Base-by-base conservation (phyloP, 2,888 invertebrate genomes). In the Nemotelus pantherinus region DNA sequence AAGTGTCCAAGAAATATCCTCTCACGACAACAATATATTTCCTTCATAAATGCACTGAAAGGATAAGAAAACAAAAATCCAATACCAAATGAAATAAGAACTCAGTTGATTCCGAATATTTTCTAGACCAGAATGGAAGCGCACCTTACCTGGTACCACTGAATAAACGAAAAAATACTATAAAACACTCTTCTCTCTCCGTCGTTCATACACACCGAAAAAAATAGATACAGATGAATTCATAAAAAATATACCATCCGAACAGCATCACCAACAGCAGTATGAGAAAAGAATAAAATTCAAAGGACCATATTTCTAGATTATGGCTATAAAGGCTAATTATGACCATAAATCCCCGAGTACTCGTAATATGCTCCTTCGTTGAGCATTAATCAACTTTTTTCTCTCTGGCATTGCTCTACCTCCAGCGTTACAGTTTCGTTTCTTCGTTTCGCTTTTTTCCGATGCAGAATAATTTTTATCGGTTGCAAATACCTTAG, bases 311-410 rank as follows among this genome's bases (percentile, higher is more conserved):
- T 80, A 80, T 78, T 79, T 80, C 79, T 77, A 79, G 80, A 80
- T 80, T 80, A 80, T 80, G 79, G 80, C 80, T 78, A 80, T 80
- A 80, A 80, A 80, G 78, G 80, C 80, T 80, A 80, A 80, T 80
- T 80, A 80, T 79, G 79, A 77, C 77, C 77, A 80, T 80, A 80
- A 80, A 80, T 80, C 77, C 79, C 77, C 76, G 68, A 72, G 77
- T 63, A 77, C 77, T 77, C 79, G 79, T 79, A 79, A 79, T 77
- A 70, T 76, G 79, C 76, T 77, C 76, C 77, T 76, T 79, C 79
- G 77, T 64, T 41, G 72, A 71, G 77, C 76, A 79, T 79, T 77
- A 77, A 79, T 79, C 79, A 79, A 79, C 55, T 67, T 76, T 67
- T 60, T 76, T 45, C 57, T 25, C 25, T 75, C 43, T 70, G 44